Conservation (phyloP, 2,113 vertebrate genomes). For the Butastur rufipennis region DNA sequence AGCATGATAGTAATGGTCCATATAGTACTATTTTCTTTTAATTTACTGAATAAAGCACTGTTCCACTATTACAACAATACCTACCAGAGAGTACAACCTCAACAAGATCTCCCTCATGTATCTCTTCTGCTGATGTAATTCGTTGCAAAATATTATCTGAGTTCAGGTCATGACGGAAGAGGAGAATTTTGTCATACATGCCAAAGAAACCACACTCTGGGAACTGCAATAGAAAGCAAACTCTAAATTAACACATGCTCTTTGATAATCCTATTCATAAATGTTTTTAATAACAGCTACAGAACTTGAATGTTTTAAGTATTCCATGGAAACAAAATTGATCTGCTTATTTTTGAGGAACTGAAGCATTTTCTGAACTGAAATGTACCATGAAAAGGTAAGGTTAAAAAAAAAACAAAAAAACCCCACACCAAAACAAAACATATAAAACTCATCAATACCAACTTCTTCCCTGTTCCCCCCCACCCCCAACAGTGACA, state of each 20-base stretch:
- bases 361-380: background rate
- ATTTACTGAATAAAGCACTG: background rate
- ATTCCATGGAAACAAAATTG: background rate
- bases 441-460: background rate
- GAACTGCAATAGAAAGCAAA: slow-evolving; percentile 80
- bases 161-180: slow-evolving; percentile 94
- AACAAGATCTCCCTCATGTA: slow-evolving; percentile 94
- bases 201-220: slow-evolving; percentile 98
- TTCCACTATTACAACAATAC: background rate
- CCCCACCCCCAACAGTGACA: background rate
- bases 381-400: background rate
- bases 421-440: background rate
- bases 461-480: background rate
- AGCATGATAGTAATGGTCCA: background rate
- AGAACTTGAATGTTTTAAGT: background rate
- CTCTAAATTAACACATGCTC: slow-evolving; percentile 7
- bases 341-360: background rate
- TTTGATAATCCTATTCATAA: background rate
- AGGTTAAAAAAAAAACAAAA: background rate
- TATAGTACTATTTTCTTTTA: background rate
- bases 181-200: slow-evolving; percentile 98
- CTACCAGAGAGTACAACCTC: slow-evolving; percentile 94
- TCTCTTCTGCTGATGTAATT: slow-evolving; percentile 91
- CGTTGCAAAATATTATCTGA: slow-evolving; percentile 97
- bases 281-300: background rate